A percentile compares a stretch with the other conserved stretches of the same genome.
phyloP scores from a whole-genome alignment of 2,888 invertebrate species.

The Limnephilus marmoratus region DNA sequence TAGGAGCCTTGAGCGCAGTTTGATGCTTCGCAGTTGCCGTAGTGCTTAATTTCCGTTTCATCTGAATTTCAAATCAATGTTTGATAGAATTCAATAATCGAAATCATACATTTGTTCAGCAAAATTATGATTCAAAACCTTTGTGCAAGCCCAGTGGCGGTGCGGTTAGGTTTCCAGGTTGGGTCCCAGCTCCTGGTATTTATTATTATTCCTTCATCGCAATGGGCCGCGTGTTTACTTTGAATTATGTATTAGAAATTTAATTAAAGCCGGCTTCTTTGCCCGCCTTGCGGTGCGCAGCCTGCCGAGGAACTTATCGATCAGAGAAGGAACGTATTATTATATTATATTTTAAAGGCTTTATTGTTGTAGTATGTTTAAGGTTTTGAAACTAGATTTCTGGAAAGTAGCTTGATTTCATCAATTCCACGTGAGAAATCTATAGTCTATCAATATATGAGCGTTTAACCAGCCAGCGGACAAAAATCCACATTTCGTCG shows the following conservation, averaged over 20 bases:
- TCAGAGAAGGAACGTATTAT: background rate
- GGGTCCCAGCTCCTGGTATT: background rate
- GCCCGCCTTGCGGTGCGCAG: constrained; percentile 34
- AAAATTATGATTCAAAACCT: background rate
- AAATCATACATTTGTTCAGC: background rate
- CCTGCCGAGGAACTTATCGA: background rate
- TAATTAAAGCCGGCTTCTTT: constrained; percentile 66
- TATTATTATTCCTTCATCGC: constrained; percentile 56
- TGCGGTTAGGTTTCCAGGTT: background rate
- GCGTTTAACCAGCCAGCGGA: too few relatives aligned
- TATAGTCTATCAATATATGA: too few relatives aligned
- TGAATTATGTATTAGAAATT: constrained; percentile 66
- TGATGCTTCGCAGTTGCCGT: too few relatives aligned
- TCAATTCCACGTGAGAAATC: background rate
- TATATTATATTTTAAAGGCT: background rate
- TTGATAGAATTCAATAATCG: too few relatives aligned
- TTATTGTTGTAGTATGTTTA: background rate
- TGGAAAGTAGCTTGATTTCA: background rate
- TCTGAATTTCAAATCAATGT: too few relatives aligned
- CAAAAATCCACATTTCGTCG: too few relatives aligned
- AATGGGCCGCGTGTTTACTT: constrained; percentile 61
- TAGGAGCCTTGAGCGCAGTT: too few relatives aligned
- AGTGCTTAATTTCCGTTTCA: too few relatives aligned
- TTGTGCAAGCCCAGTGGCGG: background rate
- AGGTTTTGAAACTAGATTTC: background rate